Evolutionary conservation across 2,797 vertebrate genomes (phyloP), one percentile per base, ranked within the genome.

Genomic region (Sebastes diaconus): DNA sequence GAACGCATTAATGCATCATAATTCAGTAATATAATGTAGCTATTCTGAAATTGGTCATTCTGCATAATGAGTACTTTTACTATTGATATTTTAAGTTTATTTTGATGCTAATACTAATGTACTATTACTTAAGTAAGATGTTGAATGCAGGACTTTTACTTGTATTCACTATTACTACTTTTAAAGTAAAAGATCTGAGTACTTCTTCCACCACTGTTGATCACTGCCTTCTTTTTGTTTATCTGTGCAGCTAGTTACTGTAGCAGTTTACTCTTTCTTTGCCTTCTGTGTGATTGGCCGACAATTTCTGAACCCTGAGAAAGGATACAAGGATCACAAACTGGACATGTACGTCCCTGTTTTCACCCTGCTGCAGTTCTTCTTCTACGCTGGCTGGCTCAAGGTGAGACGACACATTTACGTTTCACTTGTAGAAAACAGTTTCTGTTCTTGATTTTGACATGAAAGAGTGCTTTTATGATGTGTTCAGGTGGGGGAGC

Each of bases 301-400:
- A 1, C 97, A 98, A 90, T 98, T 98, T 81, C 90, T 98, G 90
- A 96, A 97, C 75, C 93, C 96, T 0, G 90, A 94, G 54, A 90
- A 92, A 8, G 92, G 90, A 6, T 90, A 95, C 81, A 88, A 89
- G 22, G 92, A 87, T 11, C 94, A 96, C 68, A 83, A 88, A 1
- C 67, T 97, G 61, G 97, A 98, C 87, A 86, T 97, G 88, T 98
- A 97, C 0, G 67, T 98, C 12, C 97, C 97, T 0, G 90, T 98
- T 64, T 96, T 97, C 85, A 98, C 97, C 0, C 91, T 98, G 75
- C 94, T 99, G 82, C 97, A 98, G 95, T 99, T 99, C 93, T 99
- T 99, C 94, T 99, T 98, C 92, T 98, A 98, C 4, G 90, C 95
- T 0, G 97, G 97, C 61, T 98, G 97, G 97, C 96, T 99, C 59